phyloP scores from a whole-genome alignment of 2,113 vertebrate species.

The Morone chrysops region DNA sequence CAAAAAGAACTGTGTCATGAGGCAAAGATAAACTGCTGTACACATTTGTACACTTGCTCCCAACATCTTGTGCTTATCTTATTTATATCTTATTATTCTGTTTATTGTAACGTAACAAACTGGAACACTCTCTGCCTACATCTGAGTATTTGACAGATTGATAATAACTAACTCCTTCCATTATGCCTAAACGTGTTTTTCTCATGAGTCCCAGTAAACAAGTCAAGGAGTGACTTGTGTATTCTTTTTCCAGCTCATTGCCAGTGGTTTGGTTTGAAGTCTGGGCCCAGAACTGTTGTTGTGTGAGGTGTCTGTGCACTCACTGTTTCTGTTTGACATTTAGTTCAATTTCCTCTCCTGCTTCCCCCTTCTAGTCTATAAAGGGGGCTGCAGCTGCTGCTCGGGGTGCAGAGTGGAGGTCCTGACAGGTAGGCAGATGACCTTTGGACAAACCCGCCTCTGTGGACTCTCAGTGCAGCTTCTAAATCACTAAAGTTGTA shows the following conservation, averaged over 20 bases:
- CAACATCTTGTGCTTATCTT: neutral
- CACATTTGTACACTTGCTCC: slow-evolving; percentile 35
- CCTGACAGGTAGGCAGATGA: slow-evolving; percentile 48
- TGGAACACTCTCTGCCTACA: neutral
- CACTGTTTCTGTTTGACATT: slow-evolving; percentile 44
- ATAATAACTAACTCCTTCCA: slow-evolving; percentile 22
- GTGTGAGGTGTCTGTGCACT: slow-evolving; percentile 10
- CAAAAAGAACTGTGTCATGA: slow-evolving; percentile 22
- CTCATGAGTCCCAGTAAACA: slow-evolving; percentile 14
- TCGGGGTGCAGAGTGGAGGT: neutral
- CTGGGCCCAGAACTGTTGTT: neutral
- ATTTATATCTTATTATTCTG: slow-evolving; percentile 34
- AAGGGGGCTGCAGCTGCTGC: slow-evolving; percentile 5
- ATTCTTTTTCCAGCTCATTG: slow-evolving; percentile 1
- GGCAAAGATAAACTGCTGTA: slow-evolving; percentile 36
- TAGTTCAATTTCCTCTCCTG: slow-evolving; percentile 3
- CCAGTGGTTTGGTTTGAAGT: neutral
- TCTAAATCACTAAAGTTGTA: slow-evolving; percentile 8
- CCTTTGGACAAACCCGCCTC: slow-evolving; percentile 55
- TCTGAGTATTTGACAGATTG: slow-evolving; percentile 1
- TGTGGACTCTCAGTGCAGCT: slow-evolving; percentile 13
- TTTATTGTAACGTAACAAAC: slow-evolving; percentile 41
- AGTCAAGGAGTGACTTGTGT: slow-evolving; percentile 3
- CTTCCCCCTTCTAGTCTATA: neutral
- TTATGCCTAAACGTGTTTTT: slow-evolving; percentile 4